Evolutionary conservation across 2,113 vertebrate genomes (phyloP), one percentile per base, ranked within the genome.

Genomic region (Prinia subflava): DNA sequence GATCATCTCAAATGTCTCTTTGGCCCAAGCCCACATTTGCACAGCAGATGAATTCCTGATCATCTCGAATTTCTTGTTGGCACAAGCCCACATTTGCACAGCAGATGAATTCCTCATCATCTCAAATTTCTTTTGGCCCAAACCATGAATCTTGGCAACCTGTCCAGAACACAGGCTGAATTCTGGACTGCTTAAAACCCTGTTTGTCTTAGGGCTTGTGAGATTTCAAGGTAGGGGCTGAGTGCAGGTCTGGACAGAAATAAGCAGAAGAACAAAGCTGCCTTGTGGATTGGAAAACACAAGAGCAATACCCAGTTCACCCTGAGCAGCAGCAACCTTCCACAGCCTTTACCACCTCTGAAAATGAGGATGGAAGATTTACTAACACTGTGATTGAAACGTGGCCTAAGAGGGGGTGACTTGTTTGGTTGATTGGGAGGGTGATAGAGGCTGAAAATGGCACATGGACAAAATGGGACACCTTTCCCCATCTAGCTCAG

Each of bases 211-310:
- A 55, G 39, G 57, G 39, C 16, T 80, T 46, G 15, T 15, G 71
- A 91, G 71, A 68, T 81, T 70, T 88, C 64, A 44, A 62, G 8
- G 47, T 3, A 35, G 44, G 27, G 27, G 20, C 35, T 52, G 39
- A 85, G 24, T 16, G 30, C 33, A 68, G 87, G 65, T 18, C n/a
- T 65, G 71, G 71, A 55, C 23, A 67, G 82, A 86, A 83, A 77
- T 23, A 27, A 74, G 37, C 13, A 85, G 79, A 55, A 59, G n/a
- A 63, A 62, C 0, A 0, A 55, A 67, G 64, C 55, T 83, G 46
- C 37, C 28, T 44, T 0, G 0, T 62, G 64, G n/a, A n/a, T 35
- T 57, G 47, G 56, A 53, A 47, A 91, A 39, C 59, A 74, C 0
- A 0, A 28, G 44, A 78, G 17, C 1, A 2, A 20, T 31, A 8